A percentile compares a stretch with the other conserved stretches of the same genome.
Evolutionary conservation across 1,140 invertebrate species (phyloP).

Genomic region (Maconellicoccus hirsutus): DNA sequence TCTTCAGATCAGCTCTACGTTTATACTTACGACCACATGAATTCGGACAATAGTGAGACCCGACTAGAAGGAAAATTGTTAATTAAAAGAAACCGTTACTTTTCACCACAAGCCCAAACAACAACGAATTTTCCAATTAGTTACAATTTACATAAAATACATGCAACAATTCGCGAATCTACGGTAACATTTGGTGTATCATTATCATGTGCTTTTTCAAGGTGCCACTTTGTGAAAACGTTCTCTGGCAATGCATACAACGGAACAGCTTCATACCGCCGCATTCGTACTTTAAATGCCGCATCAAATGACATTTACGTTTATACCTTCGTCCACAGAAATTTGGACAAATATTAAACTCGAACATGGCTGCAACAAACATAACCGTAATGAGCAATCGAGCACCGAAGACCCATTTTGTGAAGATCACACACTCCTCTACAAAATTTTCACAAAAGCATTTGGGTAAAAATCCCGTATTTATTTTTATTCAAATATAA

Average conservation of each 20-base stretch:
- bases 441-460: too few relatives aligned
- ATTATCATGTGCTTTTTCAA: slow-evolving; percentile 30
- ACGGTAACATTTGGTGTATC: not conserved
- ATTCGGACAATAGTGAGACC: slow-evolving; percentile 18
- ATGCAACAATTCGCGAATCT: too few relatives aligned
- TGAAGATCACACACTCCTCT: too few relatives aligned
- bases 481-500: not conserved
- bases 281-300: slow-evolving; percentile 30
- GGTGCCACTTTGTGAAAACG: slow-evolving; percentile 32
- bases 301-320: slow-evolving; percentile 25
- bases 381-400: too few relatives aligned
- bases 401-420: too few relatives aligned
- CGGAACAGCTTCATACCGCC: slow-evolving; percentile 26
- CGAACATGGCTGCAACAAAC: too few relatives aligned
- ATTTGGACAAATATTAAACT: slow-evolving; percentile 18
- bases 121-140: too few relatives aligned
- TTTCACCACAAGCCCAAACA: too few relatives aligned
- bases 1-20: slow-evolving; percentile 39
- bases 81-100: too few relatives aligned
- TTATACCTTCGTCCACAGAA: slow-evolving; percentile 30
- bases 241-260: slow-evolving; percentile 32
- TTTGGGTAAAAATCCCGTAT: too few relatives aligned
- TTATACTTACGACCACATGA: slow-evolving; percentile 30
- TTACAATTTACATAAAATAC: too few relatives aligned
- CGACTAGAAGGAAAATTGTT: too few relatives aligned